Base-by-base conservation (phyloP, 1,140 invertebrate species). In the Dendrolimus punctatus region DNA sequence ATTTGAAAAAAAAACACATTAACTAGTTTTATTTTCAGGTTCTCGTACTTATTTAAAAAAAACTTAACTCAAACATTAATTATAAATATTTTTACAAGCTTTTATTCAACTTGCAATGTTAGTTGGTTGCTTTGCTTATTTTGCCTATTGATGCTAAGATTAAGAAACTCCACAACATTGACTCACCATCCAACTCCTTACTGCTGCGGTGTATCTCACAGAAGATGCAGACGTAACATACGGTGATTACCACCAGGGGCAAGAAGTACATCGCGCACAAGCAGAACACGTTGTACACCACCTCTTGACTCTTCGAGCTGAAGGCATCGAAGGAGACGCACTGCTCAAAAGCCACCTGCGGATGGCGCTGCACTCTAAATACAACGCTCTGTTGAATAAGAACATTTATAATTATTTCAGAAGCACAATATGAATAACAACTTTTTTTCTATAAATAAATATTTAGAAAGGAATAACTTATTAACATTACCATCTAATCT, bases 321-420 rank as follows among this genome's bases (percentile, higher is more conserved):
- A 95, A 95, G 46, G 91, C 93, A 52, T 90, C 91, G 75, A 94
- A 95, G 0, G 93, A 93, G 0, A 95, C 94, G 72, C 94, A 95
- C 75, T 95, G 94, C 53, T 89, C 87, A 83, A 92, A 95, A 0
- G 87, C 87, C 63, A 90, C 88, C 0, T 88, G 63, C 0, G 93
- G 93, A 76, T 95, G 94, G 0, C 73, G 76, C 52, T 88, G 87
- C 5, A 95, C 90, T 63, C 93, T 91, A 73, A 94, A 95, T 6
- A 95, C 91, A 5, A 93, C 85, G 70, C 91, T 93, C 94, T 95
- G 90, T 39, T 23, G 88, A 89, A 71, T 68, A 73, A 66, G 23
- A 23, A 42, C 48, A 50, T 38, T 10, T 7, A 38, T 44, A 4
- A 10, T 8, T n/a, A 45, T n/a, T 45, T n/a, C 23, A 23, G 23